Percentiles rank a stretch among this genome's conserved stretches.
Evolutionary conservation across 2,888 invertebrate species (phyloP).

Genomic region (Oligia fasciuncula): DNA sequence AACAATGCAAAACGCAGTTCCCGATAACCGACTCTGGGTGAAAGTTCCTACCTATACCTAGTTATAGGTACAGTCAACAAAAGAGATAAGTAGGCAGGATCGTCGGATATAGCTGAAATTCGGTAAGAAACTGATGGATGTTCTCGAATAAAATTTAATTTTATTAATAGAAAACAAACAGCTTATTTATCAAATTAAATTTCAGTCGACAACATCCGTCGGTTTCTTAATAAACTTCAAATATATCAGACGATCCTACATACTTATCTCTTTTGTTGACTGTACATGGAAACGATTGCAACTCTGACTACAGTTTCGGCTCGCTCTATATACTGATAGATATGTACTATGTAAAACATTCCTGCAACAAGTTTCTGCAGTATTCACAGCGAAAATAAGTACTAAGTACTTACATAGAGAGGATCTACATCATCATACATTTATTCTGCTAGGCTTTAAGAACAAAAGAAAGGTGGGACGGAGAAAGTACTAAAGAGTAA

Average conservation of each 20-base stretch:
- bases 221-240: no score
- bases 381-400: constrained; percentile 16
- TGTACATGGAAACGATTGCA: constrained; percentile 5
- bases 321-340: not conserved
- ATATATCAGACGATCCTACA: no score
- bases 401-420: constrained; percentile 9
- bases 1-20: constrained; percentile 38
- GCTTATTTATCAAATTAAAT: no score
- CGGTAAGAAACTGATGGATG: no score
- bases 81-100: no score
- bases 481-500: not conserved
- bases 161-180: no score
- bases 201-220: no score
- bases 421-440: constrained; percentile 1
- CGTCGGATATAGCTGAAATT: no score
- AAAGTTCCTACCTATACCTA: constrained; percentile 33
- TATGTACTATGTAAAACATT: constrained; percentile 20
- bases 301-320: constrained; percentile 29
- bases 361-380: constrained; percentile 43
- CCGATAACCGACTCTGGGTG: constrained; percentile 36
- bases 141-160: no score
- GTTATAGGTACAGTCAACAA: not conserved
- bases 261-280: no score
- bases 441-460: not conserved
- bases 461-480: not conserved